A percentile compares a stretch with the other conserved stretches of the same genome.
Conservation (phyloP, 2,113 vertebrate species). For the Leucopternis melanops region DNA sequence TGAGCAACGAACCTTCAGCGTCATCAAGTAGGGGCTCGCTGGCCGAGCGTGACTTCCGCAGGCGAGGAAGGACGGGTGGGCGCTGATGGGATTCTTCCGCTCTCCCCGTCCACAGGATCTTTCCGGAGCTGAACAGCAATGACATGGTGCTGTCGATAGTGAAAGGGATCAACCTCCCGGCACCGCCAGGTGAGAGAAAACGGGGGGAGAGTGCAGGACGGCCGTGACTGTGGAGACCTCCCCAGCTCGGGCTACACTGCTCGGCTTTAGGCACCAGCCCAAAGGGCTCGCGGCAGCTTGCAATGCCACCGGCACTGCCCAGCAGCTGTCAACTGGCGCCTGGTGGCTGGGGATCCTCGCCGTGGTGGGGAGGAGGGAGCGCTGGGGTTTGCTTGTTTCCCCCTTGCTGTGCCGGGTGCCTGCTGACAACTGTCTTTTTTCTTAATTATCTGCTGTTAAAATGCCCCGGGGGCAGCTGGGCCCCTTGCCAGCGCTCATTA, state of each 20-base stretch:
- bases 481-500: not conserved
- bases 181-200: constrained; percentile 75
- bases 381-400: not conserved
- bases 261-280: too few species aligned
- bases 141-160: constrained; percentile 83
- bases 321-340: too few species aligned
- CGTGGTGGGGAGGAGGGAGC: too few species aligned
- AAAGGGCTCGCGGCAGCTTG: too few species aligned
- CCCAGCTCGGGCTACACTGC: too few species aligned
- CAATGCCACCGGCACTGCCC: too few species aligned
- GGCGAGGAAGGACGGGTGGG: not conserved
- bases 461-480: not conserved
- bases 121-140: constrained; percentile 74
- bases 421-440: not conserved
- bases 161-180: constrained; percentile 80
- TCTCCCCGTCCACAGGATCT: constrained; percentile 61
- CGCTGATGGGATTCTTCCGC: too few species aligned
- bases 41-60: too few species aligned
- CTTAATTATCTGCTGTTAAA: not conserved
- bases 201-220: too few species aligned
- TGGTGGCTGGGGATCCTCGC: not conserved
- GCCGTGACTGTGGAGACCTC: not conserved
- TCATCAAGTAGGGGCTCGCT: constrained; percentile 71
- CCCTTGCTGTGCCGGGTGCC: not conserved
- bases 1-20: constrained; percentile 86